Base-by-base conservation (phyloP, 2,888 invertebrate genomes). In the Alitta virens region DNA sequence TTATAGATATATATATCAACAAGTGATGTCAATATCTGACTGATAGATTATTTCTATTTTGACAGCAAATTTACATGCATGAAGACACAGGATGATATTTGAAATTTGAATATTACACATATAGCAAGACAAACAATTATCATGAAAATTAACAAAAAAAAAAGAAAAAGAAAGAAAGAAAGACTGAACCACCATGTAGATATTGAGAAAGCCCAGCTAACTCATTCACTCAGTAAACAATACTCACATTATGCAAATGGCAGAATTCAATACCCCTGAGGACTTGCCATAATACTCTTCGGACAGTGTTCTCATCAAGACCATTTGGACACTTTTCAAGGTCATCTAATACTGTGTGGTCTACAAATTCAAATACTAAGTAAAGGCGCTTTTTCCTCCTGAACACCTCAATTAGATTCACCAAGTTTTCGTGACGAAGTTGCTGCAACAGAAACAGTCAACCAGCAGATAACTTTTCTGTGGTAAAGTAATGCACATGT, bases 331-430 rank as follows among this genome's bases (percentile, higher is more conserved):
- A 83, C 26, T 88, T 87, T 76, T 93, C 92, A 74, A 94, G 82
- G 84, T 92, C 91, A 71, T 93, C 91, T 64, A 93, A 84, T 2
- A 93, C 86, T 0, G 92, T 93, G 75, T 91, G 90, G 80, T 91
- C 91, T 73, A 93, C 84, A 82, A 89, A 93, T 80, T 94, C 93
- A 79, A 93, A 92, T 9, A 94, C 93, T 33, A 94, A 84, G 83
- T 92, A 92, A 78, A 92, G 90, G 57, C 92, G 86, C 73, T 90
- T 89, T 80, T 90, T 88, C 62, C 91, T 87, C 16, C 92, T 87
- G 81, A 94, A 93, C 68, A 92, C 92, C 82, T 93, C 93, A 67
- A 93, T 88, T 85, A 94, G 87, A 77, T 90, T 91, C 58, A 94
- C 92, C 65, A 94, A 83, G 82, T 94, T 92, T 74, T 92, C 92